Conservation (phyloP, 2,113 vertebrate genomes). For the Hyaena hyaena region DNA sequence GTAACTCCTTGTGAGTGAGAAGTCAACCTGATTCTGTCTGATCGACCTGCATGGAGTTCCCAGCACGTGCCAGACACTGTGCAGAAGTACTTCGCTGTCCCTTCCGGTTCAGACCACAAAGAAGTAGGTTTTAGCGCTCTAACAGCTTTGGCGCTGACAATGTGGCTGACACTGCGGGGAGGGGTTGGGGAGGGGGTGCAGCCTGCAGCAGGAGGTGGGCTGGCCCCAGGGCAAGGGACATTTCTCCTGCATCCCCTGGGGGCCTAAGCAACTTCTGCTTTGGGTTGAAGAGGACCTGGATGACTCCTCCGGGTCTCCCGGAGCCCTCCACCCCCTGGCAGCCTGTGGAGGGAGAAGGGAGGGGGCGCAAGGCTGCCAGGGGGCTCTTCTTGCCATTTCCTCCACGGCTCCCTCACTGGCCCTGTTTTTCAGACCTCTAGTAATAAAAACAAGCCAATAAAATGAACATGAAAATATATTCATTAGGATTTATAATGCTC, state of each 20-base stretch:
- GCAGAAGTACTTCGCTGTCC: neutral
- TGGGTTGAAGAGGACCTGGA: conserved; percentile 38
- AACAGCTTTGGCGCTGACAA: neutral
- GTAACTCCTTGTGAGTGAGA: neutral
- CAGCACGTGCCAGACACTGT: neutral
- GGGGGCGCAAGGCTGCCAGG: neutral
- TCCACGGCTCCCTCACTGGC: conserved; percentile 71
- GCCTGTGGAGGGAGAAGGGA: neutral
- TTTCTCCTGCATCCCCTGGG: neutral
- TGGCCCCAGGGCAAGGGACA: neutral
- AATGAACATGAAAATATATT: conserved; percentile 85
- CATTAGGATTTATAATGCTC: conserved; percentile 87
- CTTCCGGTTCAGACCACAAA: neutral
- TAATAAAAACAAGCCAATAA: conserved; percentile 84
- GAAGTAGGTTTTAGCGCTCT: neutral
- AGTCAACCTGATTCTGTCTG: neutral
- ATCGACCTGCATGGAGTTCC: neutral
- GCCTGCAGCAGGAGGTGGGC: neutral
- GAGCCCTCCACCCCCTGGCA: neutral
- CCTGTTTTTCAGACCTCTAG: conserved; percentile 78
- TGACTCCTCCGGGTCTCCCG: neutral
- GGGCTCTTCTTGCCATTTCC: conserved; percentile 61
- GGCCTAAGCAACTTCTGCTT: neutral
- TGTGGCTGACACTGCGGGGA: neutral
- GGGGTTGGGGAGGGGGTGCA: too few relatives aligned